phyloP scores from a whole-genome alignment of 2,888 invertebrate species.

The Drosophila formosana region DNA sequence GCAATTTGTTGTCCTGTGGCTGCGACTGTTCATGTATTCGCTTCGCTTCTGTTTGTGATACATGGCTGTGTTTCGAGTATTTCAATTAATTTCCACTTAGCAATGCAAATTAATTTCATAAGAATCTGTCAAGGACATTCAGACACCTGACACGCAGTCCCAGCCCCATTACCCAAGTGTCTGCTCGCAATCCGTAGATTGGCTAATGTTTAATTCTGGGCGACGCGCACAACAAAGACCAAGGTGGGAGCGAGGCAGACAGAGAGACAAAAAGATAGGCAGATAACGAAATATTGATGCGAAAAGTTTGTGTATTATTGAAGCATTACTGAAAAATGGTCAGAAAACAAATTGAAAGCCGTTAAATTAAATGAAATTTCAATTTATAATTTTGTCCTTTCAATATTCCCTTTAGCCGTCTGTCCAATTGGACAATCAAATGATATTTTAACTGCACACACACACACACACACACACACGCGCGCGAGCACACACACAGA shows the following conservation, averaged over 20 bases:
- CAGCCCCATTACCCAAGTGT: not conserved
- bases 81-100: slow-evolving; percentile 62
- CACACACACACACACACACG: slow-evolving; percentile 22
- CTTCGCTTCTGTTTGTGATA: not conserved
- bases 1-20: not conserved
- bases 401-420: slow-evolving; percentile 16
- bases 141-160: slow-evolving; percentile 9
- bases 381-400: slow-evolving; percentile 17
- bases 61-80: slow-evolving; percentile 20
- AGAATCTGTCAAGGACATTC: slow-evolving; percentile 11
- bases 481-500: slow-evolving; percentile 6
- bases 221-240: not conserved
- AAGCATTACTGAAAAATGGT: slow-evolving; percentile 33
- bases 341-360: slow-evolving; percentile 16
- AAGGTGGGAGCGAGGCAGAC: not conserved
- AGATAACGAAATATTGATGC: slow-evolving; percentile 58
- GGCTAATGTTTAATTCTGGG: slow-evolving; percentile 43
- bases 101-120: slow-evolving; percentile 65
- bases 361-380: slow-evolving; percentile 12
- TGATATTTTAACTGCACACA: slow-evolving; percentile 36
- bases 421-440: slow-evolving; percentile 35
- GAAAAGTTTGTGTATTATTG: slow-evolving; percentile 58
- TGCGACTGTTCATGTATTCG: not conserved
- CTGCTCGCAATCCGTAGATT: not conserved
- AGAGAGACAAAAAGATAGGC: slow-evolving; percentile 24